Evolutionary conservation across 2,888 invertebrate species (phyloP).

Genomic region (Diadromus collaris): DNA sequence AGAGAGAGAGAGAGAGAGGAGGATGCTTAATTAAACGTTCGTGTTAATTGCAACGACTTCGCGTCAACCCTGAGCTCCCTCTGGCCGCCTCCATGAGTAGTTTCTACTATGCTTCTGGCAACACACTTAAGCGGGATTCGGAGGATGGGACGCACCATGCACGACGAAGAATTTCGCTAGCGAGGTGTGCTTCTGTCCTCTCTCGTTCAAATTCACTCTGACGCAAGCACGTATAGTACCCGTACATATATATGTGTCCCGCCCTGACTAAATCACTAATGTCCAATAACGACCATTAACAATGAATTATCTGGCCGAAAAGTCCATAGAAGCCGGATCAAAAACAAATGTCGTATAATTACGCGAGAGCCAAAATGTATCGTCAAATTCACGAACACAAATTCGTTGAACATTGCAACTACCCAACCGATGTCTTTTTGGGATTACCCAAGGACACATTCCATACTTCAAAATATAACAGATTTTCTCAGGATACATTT

Average conservation of each 20-base stretch:
- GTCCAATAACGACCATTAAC: slow-evolving; percentile 8
- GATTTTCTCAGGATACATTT: background rate
- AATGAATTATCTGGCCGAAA: slow-evolving; percentile 4
- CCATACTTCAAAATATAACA: background rate
- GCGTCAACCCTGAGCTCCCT: slow-evolving; percentile 69
- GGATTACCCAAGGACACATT: background rate
- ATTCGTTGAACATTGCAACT: background rate
- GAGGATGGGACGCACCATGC: slow-evolving; percentile 27
- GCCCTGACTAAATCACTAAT: slow-evolving; percentile 11
- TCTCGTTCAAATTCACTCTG: slow-evolving; percentile 41
- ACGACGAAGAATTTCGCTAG: slow-evolving; percentile 53
- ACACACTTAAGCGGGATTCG: slow-evolving; percentile 31
- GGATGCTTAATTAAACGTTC: slow-evolving; percentile 78
- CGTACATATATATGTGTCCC: slow-evolving; percentile 1
- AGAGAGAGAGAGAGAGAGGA: too few species aligned
- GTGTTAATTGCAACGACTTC: slow-evolving; percentile 77
- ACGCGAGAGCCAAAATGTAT: background rate
- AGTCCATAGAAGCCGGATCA: background rate
- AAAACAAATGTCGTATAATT: slow-evolving; percentile 1
- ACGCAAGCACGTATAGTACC: slow-evolving; percentile 26
- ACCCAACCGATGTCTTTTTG: background rate
- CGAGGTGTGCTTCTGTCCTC: slow-evolving; percentile 24
- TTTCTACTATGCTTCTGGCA: slow-evolving; percentile 39
- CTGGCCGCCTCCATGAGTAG: slow-evolving; percentile 59
- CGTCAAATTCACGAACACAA: background rate